phyloP scores from a whole-genome alignment of 2,888 invertebrate species.

The Zaprionus bogoriensis region DNA sequence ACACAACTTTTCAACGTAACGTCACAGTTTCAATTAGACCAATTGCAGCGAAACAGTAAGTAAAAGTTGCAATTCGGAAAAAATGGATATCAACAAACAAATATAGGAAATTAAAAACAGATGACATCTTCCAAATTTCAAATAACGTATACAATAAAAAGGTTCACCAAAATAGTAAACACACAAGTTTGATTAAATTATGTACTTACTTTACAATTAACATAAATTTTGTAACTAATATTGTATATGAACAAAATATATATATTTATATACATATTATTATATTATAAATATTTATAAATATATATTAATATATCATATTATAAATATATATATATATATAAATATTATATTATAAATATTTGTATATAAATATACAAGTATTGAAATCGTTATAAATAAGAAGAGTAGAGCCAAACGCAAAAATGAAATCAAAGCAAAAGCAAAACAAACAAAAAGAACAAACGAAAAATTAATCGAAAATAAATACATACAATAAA shows the following conservation, averaged over 20 bases:
- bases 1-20: slow-evolving; percentile 53
- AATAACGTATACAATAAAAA: background rate
- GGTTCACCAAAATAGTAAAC: too few species aligned
- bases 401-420: background rate
- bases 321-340: background rate
- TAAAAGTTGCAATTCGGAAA: background rate
- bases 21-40: slow-evolving; percentile 81
- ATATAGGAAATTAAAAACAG: background rate
- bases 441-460: slow-evolving; percentile 27
- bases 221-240: background rate
- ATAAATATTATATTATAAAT: background rate
- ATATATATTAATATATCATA: too few species aligned
- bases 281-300: background rate
- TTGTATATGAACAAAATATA: background rate
- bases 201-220: background rate
- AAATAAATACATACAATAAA: slow-evolving; percentile 72
- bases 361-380: background rate
- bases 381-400: slow-evolving; percentile 3
- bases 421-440: slow-evolving; percentile 16
- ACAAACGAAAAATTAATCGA: slow-evolving; percentile 40
- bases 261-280: background rate
- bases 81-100: too few species aligned
- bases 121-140: background rate
- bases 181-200: too few species aligned
- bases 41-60: slow-evolving; percentile 3